Base-by-base conservation (phyloP, 1,140 invertebrate species). In the Maconellicoccus hirsutus region DNA sequence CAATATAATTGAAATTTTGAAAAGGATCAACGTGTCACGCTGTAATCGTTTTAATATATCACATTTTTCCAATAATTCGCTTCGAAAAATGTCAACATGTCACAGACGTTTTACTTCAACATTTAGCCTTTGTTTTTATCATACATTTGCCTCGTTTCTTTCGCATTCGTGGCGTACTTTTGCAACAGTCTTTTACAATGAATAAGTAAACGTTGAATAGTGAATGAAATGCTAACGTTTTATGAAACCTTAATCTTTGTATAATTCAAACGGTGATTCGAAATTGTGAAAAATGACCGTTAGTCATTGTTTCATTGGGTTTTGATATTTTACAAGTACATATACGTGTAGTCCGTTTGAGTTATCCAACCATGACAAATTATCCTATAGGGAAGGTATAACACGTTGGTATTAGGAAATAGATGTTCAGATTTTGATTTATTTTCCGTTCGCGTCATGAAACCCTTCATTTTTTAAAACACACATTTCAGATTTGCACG, bases 181-280 rank as follows among this genome's bases (percentile, higher is more conserved):
- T 33, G 12, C 12, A 33, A 3, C 29, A 33, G 3, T 12, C 12
- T 33, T 33, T 33, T 6, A 16, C 42, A 8, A 52, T 52, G 42
- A 33, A 33, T 12, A 33, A 3, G 42, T 52, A 19, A 14, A 52
- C 42, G 42, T 3, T 52, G 42, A 19, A 16, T 19, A 19, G 6
- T 3, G 6, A 2, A 16, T 52, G n/a, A 52, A 52, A 52, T 8
- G 42, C 42, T 16, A 52, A 52, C 42, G 42, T 52, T 52, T 52
- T 16, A 52, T 52, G 42, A 52, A 52, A 52, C 42, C 42, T 52
- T 52, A 52, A 52, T 52, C 42, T 52, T 52, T 52, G 6, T 16
- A 52, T 52, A 52, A 52, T 52, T 52, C n/a, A 52, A 52, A 52
- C 42, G 42, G 42, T 52, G 42, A 52, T 52, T 52, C n/a, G 42